Conservation (phyloP, 2,888 invertebrate species). For the Euspilapteryx auroguttella region DNA sequence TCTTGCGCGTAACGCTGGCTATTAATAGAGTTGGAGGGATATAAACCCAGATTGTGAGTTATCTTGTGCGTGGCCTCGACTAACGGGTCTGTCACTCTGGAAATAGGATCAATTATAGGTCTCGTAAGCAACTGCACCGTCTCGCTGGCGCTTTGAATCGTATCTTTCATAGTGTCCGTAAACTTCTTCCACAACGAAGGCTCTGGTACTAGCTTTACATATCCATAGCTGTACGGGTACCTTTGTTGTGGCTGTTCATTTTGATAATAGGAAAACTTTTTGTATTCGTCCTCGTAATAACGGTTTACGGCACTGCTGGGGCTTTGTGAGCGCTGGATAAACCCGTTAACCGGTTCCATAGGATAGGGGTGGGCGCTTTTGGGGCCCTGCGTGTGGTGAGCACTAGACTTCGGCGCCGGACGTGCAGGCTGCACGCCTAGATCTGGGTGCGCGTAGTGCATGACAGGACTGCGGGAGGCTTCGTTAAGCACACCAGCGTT, state of each 20-base stretch:
- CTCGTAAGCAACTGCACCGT: slow-evolving; percentile 68
- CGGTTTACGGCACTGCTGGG: slow-evolving; percentile 36
- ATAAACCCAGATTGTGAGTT: slow-evolving; percentile 73
- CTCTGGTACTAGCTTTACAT: slow-evolving; percentile 57
- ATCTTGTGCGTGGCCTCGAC: slow-evolving; percentile 81
- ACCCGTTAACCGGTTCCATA: slow-evolving; percentile 49
- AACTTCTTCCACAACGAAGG: slow-evolving; percentile 75
- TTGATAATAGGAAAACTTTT: slow-evolving; percentile 58
- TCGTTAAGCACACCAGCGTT: too few relatives aligned
- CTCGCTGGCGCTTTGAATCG: slow-evolving; percentile 70
- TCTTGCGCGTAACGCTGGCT: slow-evolving; percentile 57
- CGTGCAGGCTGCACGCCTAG: slow-evolving; percentile 73
- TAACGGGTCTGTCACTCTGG: slow-evolving; percentile 68
- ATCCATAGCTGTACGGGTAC: slow-evolving; percentile 65
- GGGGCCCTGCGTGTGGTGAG: slow-evolving; percentile 47
- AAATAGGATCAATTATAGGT: slow-evolving; percentile 62
- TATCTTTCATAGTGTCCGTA: slow-evolving; percentile 72
- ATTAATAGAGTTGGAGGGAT: slow-evolving; percentile 41
- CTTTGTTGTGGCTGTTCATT: slow-evolving; percentile 37
- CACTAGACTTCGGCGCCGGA: slow-evolving; percentile 38
- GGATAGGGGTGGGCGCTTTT: slow-evolving; percentile 62
- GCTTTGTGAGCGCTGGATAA: slow-evolving; percentile 42
- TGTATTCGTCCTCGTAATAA: slow-evolving; percentile 51
- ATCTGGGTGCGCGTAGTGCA: slow-evolving; percentile 81
- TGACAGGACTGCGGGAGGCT: slow-evolving; percentile 63